A percentile compares a stretch with the other conserved stretches of the same genome.
phyloP scores from a whole-genome alignment of 2,797 vertebrate species.

The Catostomus latipinnis region DNA sequence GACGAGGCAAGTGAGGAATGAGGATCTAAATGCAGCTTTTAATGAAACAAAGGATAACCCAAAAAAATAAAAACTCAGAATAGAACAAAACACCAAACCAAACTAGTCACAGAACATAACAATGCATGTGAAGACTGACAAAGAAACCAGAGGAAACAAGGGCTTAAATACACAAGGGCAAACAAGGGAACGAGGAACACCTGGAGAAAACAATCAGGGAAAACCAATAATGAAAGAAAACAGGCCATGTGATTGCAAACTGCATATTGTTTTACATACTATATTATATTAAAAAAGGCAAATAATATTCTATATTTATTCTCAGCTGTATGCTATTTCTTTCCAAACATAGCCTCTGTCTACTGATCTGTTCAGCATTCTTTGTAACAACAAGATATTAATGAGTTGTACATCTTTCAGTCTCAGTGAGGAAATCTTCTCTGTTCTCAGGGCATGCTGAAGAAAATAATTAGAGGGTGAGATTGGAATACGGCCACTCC shows the following conservation, averaged over 20 bases:
- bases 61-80: too few species aligned
- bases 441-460: conserved; percentile 2
- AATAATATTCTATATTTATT: neutral
- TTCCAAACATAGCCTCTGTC: neutral
- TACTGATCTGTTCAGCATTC: conserved; percentile 1
- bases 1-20: too few species aligned
- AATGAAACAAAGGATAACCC: too few species aligned
- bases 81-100: too few species aligned
- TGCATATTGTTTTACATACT: neutral
- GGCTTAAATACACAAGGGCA: too few species aligned
- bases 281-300: neutral
- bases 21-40: too few species aligned
- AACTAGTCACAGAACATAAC: too few species aligned
- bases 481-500: conserved; percentile 23
- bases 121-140: too few species aligned
- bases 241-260: neutral
- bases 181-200: too few species aligned
- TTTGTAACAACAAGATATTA: conserved; percentile 27
- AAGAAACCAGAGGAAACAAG: too few species aligned
- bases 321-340: neutral
- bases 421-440: conserved; percentile 35
- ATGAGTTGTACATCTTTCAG: conserved; percentile 15
- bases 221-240: too few species aligned
- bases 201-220: too few species aligned
- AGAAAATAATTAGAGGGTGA: conserved; percentile 42